Conservation (phyloP, 2,888 invertebrate species). For the Agrochola circellaris region DNA sequence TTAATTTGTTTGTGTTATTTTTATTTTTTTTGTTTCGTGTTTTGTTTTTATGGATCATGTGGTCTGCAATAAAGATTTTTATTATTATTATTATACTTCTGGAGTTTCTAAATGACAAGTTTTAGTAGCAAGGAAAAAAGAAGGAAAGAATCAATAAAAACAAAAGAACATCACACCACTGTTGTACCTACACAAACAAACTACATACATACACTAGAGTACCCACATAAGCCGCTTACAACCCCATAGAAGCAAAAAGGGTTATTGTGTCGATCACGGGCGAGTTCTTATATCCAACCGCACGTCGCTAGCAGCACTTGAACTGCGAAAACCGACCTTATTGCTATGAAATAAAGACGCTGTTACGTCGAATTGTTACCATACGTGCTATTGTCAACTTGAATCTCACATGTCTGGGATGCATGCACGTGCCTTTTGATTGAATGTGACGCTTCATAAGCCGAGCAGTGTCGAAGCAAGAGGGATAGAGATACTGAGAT, state of each 20-base stretch:
- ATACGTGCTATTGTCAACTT: constrained; percentile 22
- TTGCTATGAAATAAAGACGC: not conserved
- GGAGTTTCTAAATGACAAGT: no score
- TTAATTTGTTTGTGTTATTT: no score
- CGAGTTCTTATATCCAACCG: constrained; percentile 10
- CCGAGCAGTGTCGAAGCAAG: not conserved
- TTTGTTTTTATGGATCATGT: no score
- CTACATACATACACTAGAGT: constrained; percentile 10
- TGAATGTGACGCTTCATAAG: constrained; percentile 13
- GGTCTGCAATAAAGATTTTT: no score
- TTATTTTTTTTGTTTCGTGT: no score
- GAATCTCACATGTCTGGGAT: constrained; percentile 10
- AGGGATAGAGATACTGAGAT: not conserved
- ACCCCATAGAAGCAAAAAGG: constrained; percentile 22
- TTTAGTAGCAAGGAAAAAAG: no score
- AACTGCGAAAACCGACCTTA: not conserved
- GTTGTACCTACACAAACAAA: not conserved
- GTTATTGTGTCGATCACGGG: constrained; percentile 54
- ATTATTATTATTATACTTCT: no score
- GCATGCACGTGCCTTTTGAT: constrained; percentile 38
- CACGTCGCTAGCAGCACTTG: not conserved
- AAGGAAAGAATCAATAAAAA: not conserved
- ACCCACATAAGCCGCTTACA: constrained; percentile 29
- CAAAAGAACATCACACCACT: constrained; percentile 16
- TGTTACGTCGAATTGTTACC: not conserved